phyloP scores from a whole-genome alignment of 2,888 invertebrate species.

The Argyresthia goedartella region DNA sequence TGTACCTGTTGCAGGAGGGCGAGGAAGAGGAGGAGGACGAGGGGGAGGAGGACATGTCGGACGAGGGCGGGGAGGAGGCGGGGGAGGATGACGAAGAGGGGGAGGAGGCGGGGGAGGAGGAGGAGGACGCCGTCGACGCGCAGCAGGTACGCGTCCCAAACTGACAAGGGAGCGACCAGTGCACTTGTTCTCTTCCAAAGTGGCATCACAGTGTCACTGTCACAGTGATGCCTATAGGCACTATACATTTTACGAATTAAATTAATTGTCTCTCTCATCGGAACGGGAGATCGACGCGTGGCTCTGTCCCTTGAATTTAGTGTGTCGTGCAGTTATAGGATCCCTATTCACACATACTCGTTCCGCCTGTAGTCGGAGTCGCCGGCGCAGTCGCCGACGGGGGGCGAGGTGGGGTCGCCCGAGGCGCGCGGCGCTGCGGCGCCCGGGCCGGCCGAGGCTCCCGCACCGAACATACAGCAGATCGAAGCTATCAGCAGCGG shows the following conservation, averaged over 20 bases:
- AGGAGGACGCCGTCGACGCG: constrained; percentile 28
- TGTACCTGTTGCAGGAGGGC: constrained; percentile 54
- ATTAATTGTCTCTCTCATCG: too few relatives aligned
- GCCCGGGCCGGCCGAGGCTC: constrained; percentile 30
- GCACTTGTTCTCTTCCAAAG: too few relatives aligned
- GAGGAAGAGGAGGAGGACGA: constrained; percentile 65
- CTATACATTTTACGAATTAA: too few relatives aligned
- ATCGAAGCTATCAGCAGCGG: constrained; percentile 85
- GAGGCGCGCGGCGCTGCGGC: constrained; percentile 26
- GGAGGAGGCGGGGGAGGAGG: constrained; percentile 48
- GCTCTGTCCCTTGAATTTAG: too few relatives aligned
- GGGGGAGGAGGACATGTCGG: constrained; percentile 65
- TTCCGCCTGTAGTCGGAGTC: constrained; percentile 60
- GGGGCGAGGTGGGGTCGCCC: constrained; percentile 40
- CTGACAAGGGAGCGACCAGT: too few relatives aligned
- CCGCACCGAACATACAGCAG: constrained; percentile 59
- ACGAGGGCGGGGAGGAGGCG: constrained; percentile 47
- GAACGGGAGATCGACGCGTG: too few relatives aligned
- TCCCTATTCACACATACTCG: too few relatives aligned
- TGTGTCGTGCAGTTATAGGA: too few relatives aligned
- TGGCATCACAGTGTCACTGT: too few relatives aligned
- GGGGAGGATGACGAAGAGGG: constrained; percentile 56
- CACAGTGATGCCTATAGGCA: too few relatives aligned
- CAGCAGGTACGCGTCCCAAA: constrained; percentile 36
- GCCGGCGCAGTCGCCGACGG: constrained; percentile 64